Conservation (phyloP, 2,888 invertebrate species). For the Lymantria dispar region DNA sequence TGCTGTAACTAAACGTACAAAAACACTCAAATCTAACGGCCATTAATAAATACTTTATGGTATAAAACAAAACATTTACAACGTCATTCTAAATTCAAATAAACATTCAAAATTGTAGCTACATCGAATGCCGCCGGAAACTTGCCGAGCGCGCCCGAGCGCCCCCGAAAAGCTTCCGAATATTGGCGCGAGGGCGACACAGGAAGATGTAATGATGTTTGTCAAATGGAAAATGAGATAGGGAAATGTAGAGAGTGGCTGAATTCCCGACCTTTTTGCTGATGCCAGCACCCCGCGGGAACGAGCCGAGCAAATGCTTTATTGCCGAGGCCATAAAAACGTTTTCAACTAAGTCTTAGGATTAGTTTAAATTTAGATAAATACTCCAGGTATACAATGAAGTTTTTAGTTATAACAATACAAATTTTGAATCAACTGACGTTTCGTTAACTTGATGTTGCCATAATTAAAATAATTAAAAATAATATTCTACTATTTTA, state of each 20-base stretch:
- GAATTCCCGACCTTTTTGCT: slow-evolving; percentile 71
- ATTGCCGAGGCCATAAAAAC: too few relatives aligned
- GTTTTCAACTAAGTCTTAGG: slow-evolving; percentile 31
- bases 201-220: slow-evolving; percentile 81
- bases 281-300: slow-evolving; percentile 42
- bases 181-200: slow-evolving; percentile 61
- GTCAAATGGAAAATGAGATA: slow-evolving; percentile 83
- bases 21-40: not conserved
- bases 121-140: slow-evolving; percentile 49
- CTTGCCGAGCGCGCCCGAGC: slow-evolving; percentile 55
- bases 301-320: slow-evolving; percentile 21
- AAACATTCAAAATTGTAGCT: slow-evolving; percentile 45
- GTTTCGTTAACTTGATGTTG: too few relatives aligned
- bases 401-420: too few relatives aligned
- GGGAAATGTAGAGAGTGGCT: slow-evolving; percentile 74
- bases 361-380: slow-evolving; percentile 22
- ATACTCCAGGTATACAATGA: too few relatives aligned
- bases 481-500: too few relatives aligned
- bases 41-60: not conserved
- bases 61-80: slow-evolving; percentile 19
- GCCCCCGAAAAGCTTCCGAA: slow-evolving; percentile 59
- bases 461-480: too few relatives aligned
- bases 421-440: too few relatives aligned
- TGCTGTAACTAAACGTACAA: not conserved
- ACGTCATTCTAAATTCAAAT: slow-evolving; percentile 30